A percentile compares a stretch with the other conserved stretches of the same genome.
phyloP scores from a whole-genome alignment of 2,113 vertebrate species.

The Bos javanicus region DNA sequence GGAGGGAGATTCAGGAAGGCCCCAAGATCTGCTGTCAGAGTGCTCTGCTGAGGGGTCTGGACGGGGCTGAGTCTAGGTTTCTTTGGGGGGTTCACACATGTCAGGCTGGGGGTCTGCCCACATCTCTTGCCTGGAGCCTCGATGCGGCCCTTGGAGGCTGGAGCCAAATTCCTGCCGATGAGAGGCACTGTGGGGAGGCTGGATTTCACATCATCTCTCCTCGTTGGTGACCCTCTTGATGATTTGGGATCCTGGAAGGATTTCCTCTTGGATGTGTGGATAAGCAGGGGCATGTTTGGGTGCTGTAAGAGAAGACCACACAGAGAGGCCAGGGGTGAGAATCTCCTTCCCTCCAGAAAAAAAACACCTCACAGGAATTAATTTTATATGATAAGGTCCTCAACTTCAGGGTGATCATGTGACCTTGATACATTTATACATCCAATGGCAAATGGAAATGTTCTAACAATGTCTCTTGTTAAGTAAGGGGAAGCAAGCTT shows the following conservation, averaged over 20 bases:
- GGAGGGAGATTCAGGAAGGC: neutral
- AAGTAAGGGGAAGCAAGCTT: neutral
- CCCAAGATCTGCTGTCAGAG: neutral
- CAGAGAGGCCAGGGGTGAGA: neutral
- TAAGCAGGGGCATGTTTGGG: neutral
- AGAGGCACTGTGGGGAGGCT: fast-evolving
- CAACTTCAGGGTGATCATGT: neutral
- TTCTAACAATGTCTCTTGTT: neutral
- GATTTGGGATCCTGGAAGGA: neutral
- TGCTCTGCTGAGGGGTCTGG: neutral
- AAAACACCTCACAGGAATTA: neutral
- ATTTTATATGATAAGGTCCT: neutral
- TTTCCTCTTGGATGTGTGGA: neutral
- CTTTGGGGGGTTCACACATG: neutral
- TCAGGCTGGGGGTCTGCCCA: fast-evolving
- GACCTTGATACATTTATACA: no score
- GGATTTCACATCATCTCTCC: neutral
- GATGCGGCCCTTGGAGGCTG: fast-evolving
- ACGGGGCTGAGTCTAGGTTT: neutral
- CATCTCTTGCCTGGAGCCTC: neutral
- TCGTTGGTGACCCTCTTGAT: no score
- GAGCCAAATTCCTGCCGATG: fast-evolving
- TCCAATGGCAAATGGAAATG: neutral
- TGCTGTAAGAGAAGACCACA: neutral
- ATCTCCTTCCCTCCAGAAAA: neutral